Evolutionary conservation across 35 echinoderm and acorn worm species (phyloP), one percentile per base, ranked within the genome.

Genomic region (Lytechinus variegatus): DNA sequence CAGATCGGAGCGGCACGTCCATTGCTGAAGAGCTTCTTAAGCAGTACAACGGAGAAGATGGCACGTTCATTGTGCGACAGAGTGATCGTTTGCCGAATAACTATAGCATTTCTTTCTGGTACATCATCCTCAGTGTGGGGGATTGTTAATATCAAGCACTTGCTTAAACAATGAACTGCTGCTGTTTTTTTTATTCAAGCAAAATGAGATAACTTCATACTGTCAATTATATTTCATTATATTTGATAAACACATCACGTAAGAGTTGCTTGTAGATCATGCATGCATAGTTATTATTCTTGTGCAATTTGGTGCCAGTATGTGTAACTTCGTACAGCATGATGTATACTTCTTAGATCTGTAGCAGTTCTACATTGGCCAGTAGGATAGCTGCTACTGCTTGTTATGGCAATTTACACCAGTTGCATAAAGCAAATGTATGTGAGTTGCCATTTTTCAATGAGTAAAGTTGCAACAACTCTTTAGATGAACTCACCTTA

Each of bases 91-190:
- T 94, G 53, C 92, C 72, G 44, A 91, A 52, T 29, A 71, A 94
- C n/a, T 96, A 53, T 66, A 86, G 86, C 51, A 56, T 96, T 33
- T 96, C 95, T 27, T 94, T 96, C 60, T 96, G 95, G 95, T 96
- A 94, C 9, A 90, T 90, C 9, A 90, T 33, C 14, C 52, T 9
- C 88, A 90, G 14, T 51, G 28, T n/a, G 66, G 66, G 66, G 19
- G 5, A 79, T 19, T 79, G 66, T 79, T 79, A 24, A 24, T 24
- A 24, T 5, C 66, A 6, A 24, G 66, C 66, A 79, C 66, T 79
- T 44, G 66, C 14, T 24, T 19, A 79, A 24, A 79, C 21, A 19
- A 79, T 5, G 3, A 24, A 19, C 66, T 24, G 7, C 66, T 79
- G 66, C 66, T n/a, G n/a, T n/a, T 24, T 79, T 79, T 4, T n/a